A percentile compares a stretch with the other conserved stretches of the same genome.
These are phyloP conservation scores for Heliothis virescens DNA, from an alignment of 1,140 invertebrate genomes.

Conservation along the genomic window DNA sequence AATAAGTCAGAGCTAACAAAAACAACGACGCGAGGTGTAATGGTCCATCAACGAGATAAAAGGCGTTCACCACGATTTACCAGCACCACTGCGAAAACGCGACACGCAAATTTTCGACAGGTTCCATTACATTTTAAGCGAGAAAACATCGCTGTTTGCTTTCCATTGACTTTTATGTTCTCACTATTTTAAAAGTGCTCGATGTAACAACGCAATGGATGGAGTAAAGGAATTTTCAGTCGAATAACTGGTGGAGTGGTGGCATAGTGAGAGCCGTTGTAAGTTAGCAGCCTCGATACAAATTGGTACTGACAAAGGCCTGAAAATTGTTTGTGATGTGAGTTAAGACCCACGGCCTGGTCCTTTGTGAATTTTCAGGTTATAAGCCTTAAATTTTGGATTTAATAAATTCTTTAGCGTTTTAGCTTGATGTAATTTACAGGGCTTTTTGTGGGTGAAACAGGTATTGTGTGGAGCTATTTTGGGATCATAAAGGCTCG, in stretches of 20 bases:
- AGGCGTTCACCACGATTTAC: conserved; percentile 43
- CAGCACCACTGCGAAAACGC: conserved; percentile 6
- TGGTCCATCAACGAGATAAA: conserved; percentile 57
- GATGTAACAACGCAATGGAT: background rate
- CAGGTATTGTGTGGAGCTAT: background rate
- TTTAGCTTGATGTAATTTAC: background rate
- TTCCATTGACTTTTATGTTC: background rate
- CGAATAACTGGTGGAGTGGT: background rate
- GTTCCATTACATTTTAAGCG: background rate
- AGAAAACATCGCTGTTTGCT: background rate
- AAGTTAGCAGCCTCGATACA: conserved; percentile 17
- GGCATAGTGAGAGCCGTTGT: background rate
- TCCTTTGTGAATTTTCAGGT: background rate
- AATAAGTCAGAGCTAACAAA: conserved; percentile 55
- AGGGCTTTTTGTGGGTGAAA: background rate
- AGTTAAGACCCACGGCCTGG: background rate
- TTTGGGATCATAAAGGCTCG: conserved; percentile 15
- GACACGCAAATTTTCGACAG: conserved; percentile 22
- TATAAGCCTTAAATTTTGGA: background rate
- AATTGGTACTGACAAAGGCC: conserved; percentile 45
- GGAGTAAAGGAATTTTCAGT: background rate
- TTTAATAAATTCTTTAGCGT: conserved; percentile 22
- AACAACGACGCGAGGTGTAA: conserved; percentile 48
- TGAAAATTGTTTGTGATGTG: conserved; percentile 32
- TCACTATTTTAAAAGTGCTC: too few species aligned